Evolutionary conservation across 2,888 invertebrate species (phyloP).

Genomic region (Clunio marinus): DNA sequence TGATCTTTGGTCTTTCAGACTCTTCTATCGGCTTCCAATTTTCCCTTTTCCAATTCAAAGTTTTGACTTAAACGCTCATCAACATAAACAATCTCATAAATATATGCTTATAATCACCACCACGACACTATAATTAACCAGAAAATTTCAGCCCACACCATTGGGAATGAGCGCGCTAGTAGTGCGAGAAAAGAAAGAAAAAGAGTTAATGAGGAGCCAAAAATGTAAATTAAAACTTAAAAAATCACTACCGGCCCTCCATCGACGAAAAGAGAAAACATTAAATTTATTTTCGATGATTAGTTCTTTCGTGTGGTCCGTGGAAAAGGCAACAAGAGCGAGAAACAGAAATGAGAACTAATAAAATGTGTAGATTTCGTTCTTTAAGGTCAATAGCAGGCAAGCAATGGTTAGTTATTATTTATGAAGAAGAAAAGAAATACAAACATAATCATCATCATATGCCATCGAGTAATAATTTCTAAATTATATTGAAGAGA

Average conservation of each 20-base stretch:
- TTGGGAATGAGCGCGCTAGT: neutral
- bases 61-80: no score
- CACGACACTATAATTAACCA: neutral
- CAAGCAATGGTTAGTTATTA: neutral
- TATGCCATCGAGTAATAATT: constrained; percentile 31
- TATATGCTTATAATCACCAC: no score
- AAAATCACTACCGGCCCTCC: constrained; percentile 21
- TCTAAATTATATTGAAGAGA: constrained; percentile 35
- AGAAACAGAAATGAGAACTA: constrained; percentile 4
- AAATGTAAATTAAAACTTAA: constrained; percentile 33
- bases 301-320: constrained; percentile 33
- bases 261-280: constrained; percentile 4
- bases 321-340: neutral
- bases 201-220: constrained; percentile 37
- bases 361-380: constrained; percentile 21
- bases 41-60: no score
- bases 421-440: constrained; percentile 21
- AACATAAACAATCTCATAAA: no score
- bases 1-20: no score
- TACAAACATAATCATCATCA: constrained; percentile 27
- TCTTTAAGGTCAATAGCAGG: constrained; percentile 26
- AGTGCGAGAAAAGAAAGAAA: neutral
- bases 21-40: no score
- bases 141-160: neutral
- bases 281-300: constrained; percentile 26